Evolutionary conservation across 2,797 vertebrate species (phyloP).

Genomic region (Catharus ustulatus): DNA sequence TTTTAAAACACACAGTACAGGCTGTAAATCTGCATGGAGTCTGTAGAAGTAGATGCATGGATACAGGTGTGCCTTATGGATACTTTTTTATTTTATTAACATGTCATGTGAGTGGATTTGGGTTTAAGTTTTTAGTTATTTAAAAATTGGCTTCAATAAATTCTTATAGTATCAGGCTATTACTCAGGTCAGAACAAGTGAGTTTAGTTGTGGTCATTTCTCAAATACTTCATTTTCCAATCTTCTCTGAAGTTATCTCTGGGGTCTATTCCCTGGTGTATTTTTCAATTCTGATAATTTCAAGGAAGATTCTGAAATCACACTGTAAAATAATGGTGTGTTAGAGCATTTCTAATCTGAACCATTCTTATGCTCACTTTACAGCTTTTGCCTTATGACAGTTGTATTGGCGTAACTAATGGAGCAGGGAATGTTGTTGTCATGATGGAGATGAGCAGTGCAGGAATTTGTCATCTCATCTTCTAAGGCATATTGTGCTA

Average conservation of each 20-base stretch:
- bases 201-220: not conserved
- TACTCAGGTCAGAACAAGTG: not conserved
- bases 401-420: conserved; percentile 5
- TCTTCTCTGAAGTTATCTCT: not conserved
- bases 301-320: not conserved
- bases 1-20: not conserved
- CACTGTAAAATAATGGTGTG: not conserved
- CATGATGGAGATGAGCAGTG: not conserved
- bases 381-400: not conserved
- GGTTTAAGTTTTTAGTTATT: not conserved
- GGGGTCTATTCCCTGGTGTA: not conserved
- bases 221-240: not conserved
- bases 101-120: not conserved
- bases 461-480: conserved; percentile 17
- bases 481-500: not conserved
- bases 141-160: not conserved
- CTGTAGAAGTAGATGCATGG: not conserved
- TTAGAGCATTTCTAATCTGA: conserved; percentile 7
- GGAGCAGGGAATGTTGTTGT: conserved; percentile 29
- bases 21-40: not conserved
- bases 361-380: not conserved
- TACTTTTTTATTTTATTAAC: not conserved
- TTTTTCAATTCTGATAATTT: not conserved
- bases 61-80: not conserved
- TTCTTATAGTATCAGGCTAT: not conserved